A percentile compares a stretch with the other conserved stretches of the same genome.
phyloP scores from a whole-genome alignment of 2,797 vertebrate species.

The Peromyscus melanophrys region DNA sequence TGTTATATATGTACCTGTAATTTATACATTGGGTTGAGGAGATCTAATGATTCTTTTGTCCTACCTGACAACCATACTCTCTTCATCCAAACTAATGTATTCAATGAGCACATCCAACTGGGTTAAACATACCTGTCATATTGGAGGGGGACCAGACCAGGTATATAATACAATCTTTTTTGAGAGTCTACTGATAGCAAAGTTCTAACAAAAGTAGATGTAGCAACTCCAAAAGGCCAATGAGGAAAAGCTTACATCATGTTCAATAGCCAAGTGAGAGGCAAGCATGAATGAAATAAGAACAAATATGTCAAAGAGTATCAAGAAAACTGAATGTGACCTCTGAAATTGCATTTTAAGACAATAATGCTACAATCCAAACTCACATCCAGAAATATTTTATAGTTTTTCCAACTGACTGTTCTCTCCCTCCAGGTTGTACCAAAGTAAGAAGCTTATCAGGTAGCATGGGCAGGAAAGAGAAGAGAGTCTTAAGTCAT shows the following conservation, averaged over 20 bases:
- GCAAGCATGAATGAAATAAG: not conserved
- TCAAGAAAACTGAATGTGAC: conserved; percentile 48
- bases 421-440: not conserved
- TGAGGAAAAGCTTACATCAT: conserved; percentile 55
- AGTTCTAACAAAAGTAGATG: conserved; percentile 58
- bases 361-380: conserved; percentile 53
- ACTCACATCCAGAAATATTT: conserved; percentile 29
- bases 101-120: conserved; percentile 17
- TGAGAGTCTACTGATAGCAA: conserved; percentile 47
- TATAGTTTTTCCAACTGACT: conserved; percentile 28
- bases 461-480: not conserved
- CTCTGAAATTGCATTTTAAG: conserved; percentile 65
- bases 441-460: conserved; percentile 15
- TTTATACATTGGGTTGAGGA: not conserved
- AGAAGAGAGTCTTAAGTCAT: conserved; percentile 34
- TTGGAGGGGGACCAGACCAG: conserved; percentile 46
- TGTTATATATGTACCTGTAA: conserved; percentile 27
- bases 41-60: conserved; percentile 1
- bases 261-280: conserved; percentile 60
- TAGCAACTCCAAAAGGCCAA: not conserved
- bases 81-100: conserved; percentile 46
- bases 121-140: not conserved
- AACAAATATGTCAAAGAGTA: conserved; percentile 19
- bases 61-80: conserved; percentile 38
- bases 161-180: conserved; percentile 26